Conservation (phyloP, 2,797 vertebrate species). For the Gila robusta region DNA sequence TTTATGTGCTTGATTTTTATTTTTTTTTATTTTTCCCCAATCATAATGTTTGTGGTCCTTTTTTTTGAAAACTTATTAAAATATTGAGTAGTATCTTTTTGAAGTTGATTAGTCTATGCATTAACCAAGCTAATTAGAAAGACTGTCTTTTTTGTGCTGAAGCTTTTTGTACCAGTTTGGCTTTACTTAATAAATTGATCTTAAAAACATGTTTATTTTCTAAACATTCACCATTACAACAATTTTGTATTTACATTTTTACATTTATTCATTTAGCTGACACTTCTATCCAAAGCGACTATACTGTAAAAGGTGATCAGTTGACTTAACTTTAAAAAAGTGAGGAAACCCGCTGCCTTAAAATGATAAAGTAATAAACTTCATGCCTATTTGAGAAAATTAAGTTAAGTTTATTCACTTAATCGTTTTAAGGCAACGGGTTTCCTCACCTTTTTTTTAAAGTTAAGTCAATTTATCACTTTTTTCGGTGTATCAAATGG, state of each 20-base stretch:
- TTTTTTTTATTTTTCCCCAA: not conserved
- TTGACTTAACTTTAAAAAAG: too few relatives aligned
- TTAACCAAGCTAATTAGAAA: slow-evolving; percentile 59
- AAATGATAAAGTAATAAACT: too few relatives aligned
- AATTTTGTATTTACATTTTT: slow-evolving; percentile 11
- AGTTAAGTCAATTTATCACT: too few relatives aligned
- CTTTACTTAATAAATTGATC: slow-evolving; percentile 61
- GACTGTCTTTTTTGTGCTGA: slow-evolving; percentile 58
- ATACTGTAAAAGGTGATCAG: too few relatives aligned
- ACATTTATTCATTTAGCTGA: slow-evolving; percentile 7
- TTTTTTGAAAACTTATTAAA: slow-evolving; percentile 37
- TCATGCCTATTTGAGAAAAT: too few relatives aligned
- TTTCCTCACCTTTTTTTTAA: too few relatives aligned
- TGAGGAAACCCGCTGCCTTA: too few relatives aligned
- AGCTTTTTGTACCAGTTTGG: slow-evolving; percentile 63
- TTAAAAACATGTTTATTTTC: slow-evolving; percentile 40
- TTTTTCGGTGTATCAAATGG: not conserved
- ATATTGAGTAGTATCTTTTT: slow-evolving; percentile 52
- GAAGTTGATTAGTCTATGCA: slow-evolving; percentile 63
- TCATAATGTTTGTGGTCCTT: not conserved
- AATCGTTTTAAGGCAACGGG: too few relatives aligned
- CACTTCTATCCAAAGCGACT: not conserved
- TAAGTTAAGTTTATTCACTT: too few relatives aligned
- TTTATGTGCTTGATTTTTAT: slow-evolving; percentile 21
- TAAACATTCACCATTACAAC: slow-evolving; percentile 6